Evolutionary conservation across 1,140 invertebrate genomes (phyloP), one percentile per base, ranked within the genome.

Genomic region (Leptonema lineaticorne): DNA sequence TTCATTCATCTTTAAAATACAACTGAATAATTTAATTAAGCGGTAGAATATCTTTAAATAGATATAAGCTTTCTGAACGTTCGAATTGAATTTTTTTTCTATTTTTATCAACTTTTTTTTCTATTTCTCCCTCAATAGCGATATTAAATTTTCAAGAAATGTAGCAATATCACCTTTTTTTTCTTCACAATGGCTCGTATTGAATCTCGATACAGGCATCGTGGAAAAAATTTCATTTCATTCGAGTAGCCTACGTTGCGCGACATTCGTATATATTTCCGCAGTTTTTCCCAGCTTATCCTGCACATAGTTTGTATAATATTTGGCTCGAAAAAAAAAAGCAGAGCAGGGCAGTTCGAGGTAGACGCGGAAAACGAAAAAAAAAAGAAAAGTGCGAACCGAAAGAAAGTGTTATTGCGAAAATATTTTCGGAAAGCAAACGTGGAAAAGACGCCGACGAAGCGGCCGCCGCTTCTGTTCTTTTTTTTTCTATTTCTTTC

Each of bases 271-370:
- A 2, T 48, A 24, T 18, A 24, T 57, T 20, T 24, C 29, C 24
- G 22, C 14, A 45, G 16, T 62, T 62, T 62, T 37, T 6, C 59
- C 59, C 30, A 62, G 30, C 59, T 45, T 33, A 62, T 62, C 59
- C 59, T 20, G 30, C 59, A 62, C 59, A 33, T 45, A 62, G 59
- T 62, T 62, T 62, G 59, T 62, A 62, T 62, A 62, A 62, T 62
- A 62, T 62, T 62, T 45, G 59, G 20, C 22, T 27, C 1, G 18
- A 18, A 2, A 16, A 16, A n/a, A n/a, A n/a, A n/a, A n/a, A n/a
- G n/a, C n/a, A n/a, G n/a, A n/a, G n/a, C n/a, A n/a, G n/a, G n/a
- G n/a, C n/a, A n/a, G n/a, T n/a, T n/a, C n/a, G n/a, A n/a, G n/a
- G n/a, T n/a, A n/a, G n/a, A n/a, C n/a, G n/a, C n/a, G n/a, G n/a